phyloP scores from a whole-genome alignment of 2,888 invertebrate species.

The Eutolmus rufibarbis region DNA sequence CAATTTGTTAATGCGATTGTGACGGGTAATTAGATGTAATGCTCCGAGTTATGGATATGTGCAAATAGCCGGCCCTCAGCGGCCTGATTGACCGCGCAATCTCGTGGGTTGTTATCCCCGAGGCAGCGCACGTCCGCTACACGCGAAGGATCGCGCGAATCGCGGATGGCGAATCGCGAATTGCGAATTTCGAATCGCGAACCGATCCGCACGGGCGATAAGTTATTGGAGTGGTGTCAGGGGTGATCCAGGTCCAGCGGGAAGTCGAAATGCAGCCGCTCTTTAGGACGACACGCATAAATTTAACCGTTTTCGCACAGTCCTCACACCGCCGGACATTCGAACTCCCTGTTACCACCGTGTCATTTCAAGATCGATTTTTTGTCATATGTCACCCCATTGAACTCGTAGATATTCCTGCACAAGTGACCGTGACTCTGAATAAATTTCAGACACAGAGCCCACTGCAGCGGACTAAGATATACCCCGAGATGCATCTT shows the following conservation, averaged over 20 bases:
- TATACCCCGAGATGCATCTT: conserved; percentile 24
- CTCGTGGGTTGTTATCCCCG: conserved; percentile 17
- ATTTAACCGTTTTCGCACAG: not conserved
- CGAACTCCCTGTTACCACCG: not conserved
- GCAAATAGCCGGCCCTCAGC: not conserved
- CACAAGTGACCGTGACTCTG: conserved; percentile 35
- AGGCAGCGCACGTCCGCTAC: not conserved
- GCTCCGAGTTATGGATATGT: conserved; percentile 20
- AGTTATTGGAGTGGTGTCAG: not conserved
- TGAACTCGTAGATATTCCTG: conserved; percentile 5
- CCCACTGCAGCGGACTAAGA: not conserved
- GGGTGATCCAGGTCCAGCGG: not conserved
- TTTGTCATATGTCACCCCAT: conserved; percentile 28
- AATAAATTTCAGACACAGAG: conserved; percentile 21
- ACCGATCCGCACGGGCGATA: not conserved
- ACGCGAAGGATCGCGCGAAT: not conserved
- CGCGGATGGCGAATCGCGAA: not conserved
- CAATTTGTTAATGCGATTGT: conserved; percentile 38
- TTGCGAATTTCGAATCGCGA: not conserved
- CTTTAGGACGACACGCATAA: not conserved
- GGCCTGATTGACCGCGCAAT: not conserved
- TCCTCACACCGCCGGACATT: not conserved
- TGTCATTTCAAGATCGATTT: conserved; percentile 27
- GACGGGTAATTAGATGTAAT: conserved; percentile 33
- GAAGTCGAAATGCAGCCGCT: not conserved